These are phyloP conservation scores for Sebastes dallii DNA, from an alignment of 2,797 vertebrate species.

Conservation along the genomic window DNA sequence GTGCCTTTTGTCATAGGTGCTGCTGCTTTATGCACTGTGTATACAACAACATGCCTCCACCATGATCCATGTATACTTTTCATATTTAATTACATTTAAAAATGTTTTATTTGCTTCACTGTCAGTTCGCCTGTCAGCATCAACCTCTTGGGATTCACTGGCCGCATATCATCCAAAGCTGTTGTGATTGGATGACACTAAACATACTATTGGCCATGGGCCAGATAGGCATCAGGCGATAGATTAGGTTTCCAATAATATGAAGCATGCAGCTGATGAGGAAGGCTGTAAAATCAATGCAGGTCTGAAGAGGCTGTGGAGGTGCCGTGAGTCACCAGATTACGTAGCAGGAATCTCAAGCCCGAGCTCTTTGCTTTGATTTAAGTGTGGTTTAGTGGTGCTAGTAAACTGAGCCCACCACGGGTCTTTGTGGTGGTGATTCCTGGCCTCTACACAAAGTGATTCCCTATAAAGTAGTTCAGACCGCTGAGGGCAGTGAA, in stretches of 20 bases:
- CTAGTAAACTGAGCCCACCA: slow-evolving; percentile 34
- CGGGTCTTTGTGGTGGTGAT: slow-evolving; percentile 15
- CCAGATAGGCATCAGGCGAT: slow-evolving; percentile 51
- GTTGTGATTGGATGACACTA: slow-evolving; percentile 54
- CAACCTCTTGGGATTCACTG: neutral
- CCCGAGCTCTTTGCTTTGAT: slow-evolving; percentile 32
- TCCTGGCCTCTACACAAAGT: slow-evolving; percentile 18
- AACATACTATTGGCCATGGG: slow-evolving; percentile 47
- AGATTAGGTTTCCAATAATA: slow-evolving; percentile 67
- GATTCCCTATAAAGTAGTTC: slow-evolving; percentile 9
- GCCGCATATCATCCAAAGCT: slow-evolving; percentile 40
- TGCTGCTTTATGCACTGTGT: neutral
- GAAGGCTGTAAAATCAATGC: slow-evolving; percentile 64
- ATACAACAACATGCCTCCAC: neutral
- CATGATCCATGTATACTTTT: neutral
- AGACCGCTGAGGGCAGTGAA: neutral
- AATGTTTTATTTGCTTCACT: neutral
- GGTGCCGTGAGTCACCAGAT: slow-evolving; percentile 52
- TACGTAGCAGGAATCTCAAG: slow-evolving; percentile 37
- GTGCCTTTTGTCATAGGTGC: slow-evolving; percentile 10
- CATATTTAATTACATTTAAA: neutral
- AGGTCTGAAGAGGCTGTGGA: slow-evolving; percentile 42
- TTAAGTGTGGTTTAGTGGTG: slow-evolving; percentile 48
- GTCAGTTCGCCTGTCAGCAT: slow-evolving; percentile 16
- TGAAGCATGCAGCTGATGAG: slow-evolving; percentile 57